These are phyloP conservation scores for Augochlora pura DNA, from an alignment of 1,140 invertebrate genomes.

Conservation along the genomic window DNA sequence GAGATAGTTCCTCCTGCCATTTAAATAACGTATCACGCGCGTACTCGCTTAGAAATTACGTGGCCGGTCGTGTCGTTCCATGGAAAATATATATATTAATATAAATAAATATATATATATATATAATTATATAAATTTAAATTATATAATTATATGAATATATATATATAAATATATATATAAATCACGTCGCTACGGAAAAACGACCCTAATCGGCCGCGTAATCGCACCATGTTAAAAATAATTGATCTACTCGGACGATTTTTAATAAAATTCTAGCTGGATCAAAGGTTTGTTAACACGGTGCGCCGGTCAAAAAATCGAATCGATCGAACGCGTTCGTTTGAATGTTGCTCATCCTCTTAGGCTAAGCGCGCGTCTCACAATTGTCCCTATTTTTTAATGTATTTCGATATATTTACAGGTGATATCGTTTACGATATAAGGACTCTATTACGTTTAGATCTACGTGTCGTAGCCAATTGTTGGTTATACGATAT, in stretches of 20 bases:
- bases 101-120: too few species aligned
- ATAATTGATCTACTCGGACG: too few species aligned
- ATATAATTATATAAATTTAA: too few species aligned
- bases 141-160: too few species aligned
- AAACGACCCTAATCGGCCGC: neutral
- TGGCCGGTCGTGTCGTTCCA: neutral
- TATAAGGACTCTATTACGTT: slow-evolving; percentile 47
- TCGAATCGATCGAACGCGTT: slow-evolving; percentile 31
- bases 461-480: slow-evolving; percentile 69
- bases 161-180: too few species aligned
- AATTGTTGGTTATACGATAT: slow-evolving; percentile 71
- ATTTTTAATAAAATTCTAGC: too few species aligned
- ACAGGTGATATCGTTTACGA: slow-evolving; percentile 39
- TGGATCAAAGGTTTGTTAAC: too few species aligned
- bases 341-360: slow-evolving; percentile 54
- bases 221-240: too few species aligned
- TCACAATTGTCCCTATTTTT: slow-evolving; percentile 42
- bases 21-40: slow-evolving; percentile 44
- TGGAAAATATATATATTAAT: too few species aligned
- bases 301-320: neutral
- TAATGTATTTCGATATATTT: slow-evolving; percentile 43
- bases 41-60: slow-evolving; percentile 35
- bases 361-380: slow-evolving; percentile 47
- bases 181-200: neutral
- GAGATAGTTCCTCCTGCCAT: slow-evolving; percentile 72